Evolutionary conservation across 35 echinoderm and acorn worm genomes (phyloP), one percentile per base, ranked within the genome.

Genomic region (Lytechinus pictus): DNA sequence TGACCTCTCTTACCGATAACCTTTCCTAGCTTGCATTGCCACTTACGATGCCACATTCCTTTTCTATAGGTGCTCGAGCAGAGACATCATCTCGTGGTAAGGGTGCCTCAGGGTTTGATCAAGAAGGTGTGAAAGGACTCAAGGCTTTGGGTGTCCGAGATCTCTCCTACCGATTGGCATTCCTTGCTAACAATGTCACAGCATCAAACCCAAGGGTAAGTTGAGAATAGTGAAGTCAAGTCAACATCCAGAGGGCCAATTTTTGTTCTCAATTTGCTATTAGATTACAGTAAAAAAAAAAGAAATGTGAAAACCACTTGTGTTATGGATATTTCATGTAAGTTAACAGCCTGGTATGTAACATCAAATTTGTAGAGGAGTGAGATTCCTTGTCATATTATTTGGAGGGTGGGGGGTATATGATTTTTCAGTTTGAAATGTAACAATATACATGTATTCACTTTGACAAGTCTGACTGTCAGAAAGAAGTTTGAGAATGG

Each of bases 201-300:
- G 96, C 98, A 55, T 97, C 98, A 19, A 99, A 99, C 89, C 98
- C 98, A 92, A 97, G 97, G 96, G 98, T 99, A 94, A 98, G 95
- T 90, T 54, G 16, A 94, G 19, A 52, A 51, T 29, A 86, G 2
- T 44, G 33, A 1, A 44, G 33, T 44, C 33, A 44, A 44, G 33
- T 44, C 33, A 44, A 44, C 33, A 44, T 44, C 33, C 33, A 44
- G 33, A 44, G 33, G 33, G 33, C 33, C 33, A 44, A 44, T 44
- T 44, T 44, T 44, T 44, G 33, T 44, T 44, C 33, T 44, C 33
- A 44, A 2, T 44, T 44, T 44, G 33, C 33, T 44, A 44, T 44
- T 44, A 44, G 33, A 5, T 79, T n/a, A 4, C 19, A 79, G 19
- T 79, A 10, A 79, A 24, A 4, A 79, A 24, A 4, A 79, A 16